Base-by-base conservation (phyloP, 2,888 invertebrate species). In the Pristionchus fissidentatus region DNA sequence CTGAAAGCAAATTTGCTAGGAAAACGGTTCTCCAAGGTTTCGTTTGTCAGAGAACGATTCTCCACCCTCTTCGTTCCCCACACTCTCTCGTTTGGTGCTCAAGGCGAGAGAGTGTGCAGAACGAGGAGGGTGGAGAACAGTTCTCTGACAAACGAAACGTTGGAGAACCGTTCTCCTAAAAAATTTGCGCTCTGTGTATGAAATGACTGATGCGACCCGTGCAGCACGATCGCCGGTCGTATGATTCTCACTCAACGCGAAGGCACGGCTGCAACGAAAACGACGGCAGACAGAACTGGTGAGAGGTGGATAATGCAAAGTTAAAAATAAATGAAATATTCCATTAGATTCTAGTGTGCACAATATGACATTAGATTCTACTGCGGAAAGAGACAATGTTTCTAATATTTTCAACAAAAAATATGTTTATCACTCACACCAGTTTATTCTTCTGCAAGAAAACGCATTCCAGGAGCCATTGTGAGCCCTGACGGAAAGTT, bases 221-320 rank as follows among this genome's bases (percentile, higher is more conserved):
- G n/a, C 26, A 85, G 88, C 7, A 87, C 88, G 77, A 85, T 89
- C 2, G 89, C 89, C 3, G 89, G 89, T 10, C 84, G 85, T n/a
- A 88, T 89, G 87, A 89, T 89, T 62, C 75, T 89, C 62, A 89
- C 89, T 7, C 89, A 89, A 66, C 57, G 89, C 55, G 89, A 89
- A 78, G 89, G 89, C 46, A 89, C 87, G 3, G 85, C 88, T 8
- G 88, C 88, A 5, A 84, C 88, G 13, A 88, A 88, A 70, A 84
- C 75, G 19, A 81, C 62, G 4, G 29, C 49, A 0, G 70, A 70
- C 32, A 13, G 77, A 77, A 52, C 83, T 10, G 70, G 70, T 66
- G n/a, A n/a, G n/a, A n/a, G n/a, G n/a, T n/a, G n/a, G n/a, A n/a
- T n/a, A n/a, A n/a, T n/a, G n/a, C n/a, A n/a, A n/a, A 55, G 19